Evolutionary conservation across 2,888 invertebrate genomes (phyloP).

Genomic region (Chymomyza caudatula): DNA sequence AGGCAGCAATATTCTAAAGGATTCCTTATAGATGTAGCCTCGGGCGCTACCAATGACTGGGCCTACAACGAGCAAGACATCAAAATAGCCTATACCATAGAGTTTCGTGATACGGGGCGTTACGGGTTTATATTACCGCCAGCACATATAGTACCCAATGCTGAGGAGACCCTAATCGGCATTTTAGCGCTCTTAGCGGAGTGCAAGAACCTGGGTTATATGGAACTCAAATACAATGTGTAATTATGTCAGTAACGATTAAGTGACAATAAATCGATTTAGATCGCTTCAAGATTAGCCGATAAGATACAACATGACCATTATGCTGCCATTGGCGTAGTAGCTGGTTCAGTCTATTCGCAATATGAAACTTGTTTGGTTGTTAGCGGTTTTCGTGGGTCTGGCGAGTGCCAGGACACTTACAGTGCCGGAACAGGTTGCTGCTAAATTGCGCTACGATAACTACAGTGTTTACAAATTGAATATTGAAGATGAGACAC

Average conservation of each 20-base stretch:
- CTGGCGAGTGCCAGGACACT: slow-evolving; percentile 42
- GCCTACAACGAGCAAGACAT: slow-evolving; percentile 79
- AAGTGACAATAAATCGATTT: slow-evolving; percentile 38
- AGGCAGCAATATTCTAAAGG: not conserved
- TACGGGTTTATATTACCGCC: slow-evolving; percentile 84
- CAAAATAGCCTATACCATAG: slow-evolving; percentile 77
- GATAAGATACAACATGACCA: not conserved
- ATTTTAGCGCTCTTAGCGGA: slow-evolving; percentile 72
- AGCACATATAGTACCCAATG: slow-evolving; percentile 81
- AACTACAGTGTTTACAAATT: slow-evolving; percentile 72
- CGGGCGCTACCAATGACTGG: slow-evolving; percentile 79
- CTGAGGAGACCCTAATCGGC: slow-evolving; percentile 80
- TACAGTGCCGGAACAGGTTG: slow-evolving; percentile 18
- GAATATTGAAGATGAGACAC: slow-evolving; percentile 78
- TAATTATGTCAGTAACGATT: slow-evolving; percentile 15
- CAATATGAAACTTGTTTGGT: slow-evolving; percentile 16
- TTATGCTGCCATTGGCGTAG: not conserved
- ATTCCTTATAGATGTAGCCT: slow-evolving; percentile 70
- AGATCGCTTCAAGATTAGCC: slow-evolving; percentile 16
- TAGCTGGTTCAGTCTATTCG: not conserved
- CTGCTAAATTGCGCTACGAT: slow-evolving; percentile 70
- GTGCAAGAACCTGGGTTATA: slow-evolving; percentile 75
- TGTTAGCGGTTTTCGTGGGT: slow-evolving; percentile 47
- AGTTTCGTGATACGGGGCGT: slow-evolving; percentile 83
- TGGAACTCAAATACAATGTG: slow-evolving; percentile 38